phyloP scores from a whole-genome alignment of 92 coral and sea anemone genomes.

The Micromussa lordhowensis region DNA sequence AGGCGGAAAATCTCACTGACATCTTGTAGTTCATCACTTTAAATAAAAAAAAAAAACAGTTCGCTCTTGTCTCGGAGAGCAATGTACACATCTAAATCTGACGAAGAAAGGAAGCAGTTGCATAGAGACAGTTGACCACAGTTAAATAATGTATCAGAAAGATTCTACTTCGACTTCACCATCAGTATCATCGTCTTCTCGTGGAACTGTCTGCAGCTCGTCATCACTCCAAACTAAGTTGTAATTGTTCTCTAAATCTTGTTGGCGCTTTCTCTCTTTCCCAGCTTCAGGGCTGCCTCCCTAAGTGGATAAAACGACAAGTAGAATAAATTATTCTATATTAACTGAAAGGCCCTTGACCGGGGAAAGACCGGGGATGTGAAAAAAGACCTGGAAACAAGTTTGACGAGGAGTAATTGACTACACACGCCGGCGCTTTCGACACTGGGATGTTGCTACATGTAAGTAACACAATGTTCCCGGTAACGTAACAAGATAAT shows the following conservation, averaged over 20 bases:
- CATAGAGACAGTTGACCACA: background rate
- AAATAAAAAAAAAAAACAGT: background rate
- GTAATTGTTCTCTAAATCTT: conserved; percentile 85
- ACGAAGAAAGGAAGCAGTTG: background rate
- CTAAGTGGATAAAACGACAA: conserved; percentile 40
- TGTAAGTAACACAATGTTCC: too few species aligned
- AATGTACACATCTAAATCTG: background rate
- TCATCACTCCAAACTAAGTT: conserved; percentile 89
- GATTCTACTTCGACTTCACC: conserved; percentile 47
- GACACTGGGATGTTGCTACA: too few species aligned
- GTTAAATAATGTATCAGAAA: background rate
- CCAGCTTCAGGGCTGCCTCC: conserved; percentile 92
- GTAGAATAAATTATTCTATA: too few species aligned
- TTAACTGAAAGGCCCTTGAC: too few species aligned
- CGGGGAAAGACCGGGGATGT: too few species aligned
- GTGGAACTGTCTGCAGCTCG: conserved; percentile 62
- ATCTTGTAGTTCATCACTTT: background rate
- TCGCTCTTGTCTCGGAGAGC: background rate
- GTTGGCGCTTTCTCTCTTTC: conserved; percentile 82
- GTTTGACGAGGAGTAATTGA: too few species aligned
- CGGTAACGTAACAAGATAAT: too few species aligned
- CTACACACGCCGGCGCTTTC: too few species aligned
- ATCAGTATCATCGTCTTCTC: conserved; percentile 68
- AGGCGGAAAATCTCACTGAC: background rate
- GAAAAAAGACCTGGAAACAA: too few species aligned